These are phyloP conservation scores for Cryptus viduatorius DNA, from an alignment of 2,888 invertebrate genomes.

Conservation along the genomic window DNA sequence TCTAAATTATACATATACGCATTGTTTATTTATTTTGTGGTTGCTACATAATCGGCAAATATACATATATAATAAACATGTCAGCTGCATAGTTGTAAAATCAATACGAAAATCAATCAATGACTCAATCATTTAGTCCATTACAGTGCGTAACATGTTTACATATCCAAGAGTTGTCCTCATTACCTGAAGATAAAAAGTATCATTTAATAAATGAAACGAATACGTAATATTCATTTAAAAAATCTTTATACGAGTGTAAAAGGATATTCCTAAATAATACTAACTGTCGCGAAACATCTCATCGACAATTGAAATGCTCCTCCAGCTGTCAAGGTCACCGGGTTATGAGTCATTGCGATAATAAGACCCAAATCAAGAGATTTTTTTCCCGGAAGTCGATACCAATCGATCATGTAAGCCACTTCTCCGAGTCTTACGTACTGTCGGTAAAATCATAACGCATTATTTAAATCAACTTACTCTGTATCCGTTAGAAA, in stretches of 20 bases:
- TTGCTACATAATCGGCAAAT: too few species aligned
- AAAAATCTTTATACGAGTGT: too few species aligned
- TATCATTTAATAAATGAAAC: background rate
- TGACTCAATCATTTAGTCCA: slow-evolving; percentile 17
- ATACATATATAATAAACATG: too few species aligned
- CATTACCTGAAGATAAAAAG: slow-evolving; percentile 16
- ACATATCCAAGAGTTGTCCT: slow-evolving; percentile 17
- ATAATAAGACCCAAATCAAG: slow-evolving; percentile 60
- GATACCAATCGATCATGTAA: slow-evolving; percentile 71
- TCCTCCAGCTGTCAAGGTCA: slow-evolving; percentile 69
- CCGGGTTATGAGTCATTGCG: slow-evolving; percentile 42
- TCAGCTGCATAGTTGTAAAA: too few species aligned
- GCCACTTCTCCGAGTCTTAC: slow-evolving; percentile 72
- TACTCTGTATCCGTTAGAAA: too few species aligned
- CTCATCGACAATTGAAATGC: slow-evolving; percentile 61
- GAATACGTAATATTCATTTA: too few species aligned
- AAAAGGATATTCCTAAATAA: too few species aligned
- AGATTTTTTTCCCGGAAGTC: slow-evolving; percentile 53
- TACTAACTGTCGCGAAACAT: slow-evolving; percentile 42
- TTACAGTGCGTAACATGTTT: slow-evolving; percentile 31
- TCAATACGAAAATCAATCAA: too few species aligned
- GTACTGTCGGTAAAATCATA: slow-evolving; percentile 63
- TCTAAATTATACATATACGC: too few species aligned
- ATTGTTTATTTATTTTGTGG: too few species aligned
- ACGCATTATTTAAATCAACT: background rate